phyloP scores from a whole-genome alignment of 2,113 vertebrate species.

The Agelaius phoeniceus region DNA sequence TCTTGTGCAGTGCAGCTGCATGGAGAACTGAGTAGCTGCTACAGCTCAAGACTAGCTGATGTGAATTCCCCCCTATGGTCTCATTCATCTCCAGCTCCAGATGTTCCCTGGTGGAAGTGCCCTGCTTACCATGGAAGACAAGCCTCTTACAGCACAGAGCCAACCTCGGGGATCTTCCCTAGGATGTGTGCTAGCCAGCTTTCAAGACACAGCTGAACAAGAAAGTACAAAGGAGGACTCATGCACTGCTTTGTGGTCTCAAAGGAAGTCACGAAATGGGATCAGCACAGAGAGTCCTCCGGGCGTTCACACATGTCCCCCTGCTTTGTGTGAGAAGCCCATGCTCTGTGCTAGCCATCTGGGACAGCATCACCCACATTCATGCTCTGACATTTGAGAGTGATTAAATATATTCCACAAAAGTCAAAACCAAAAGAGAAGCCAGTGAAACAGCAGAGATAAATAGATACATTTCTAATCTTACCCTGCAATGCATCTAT shows the following conservation, averaged over 20 bases:
- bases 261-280: background rate
- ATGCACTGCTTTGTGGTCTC: background rate
- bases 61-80: background rate
- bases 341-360: background rate
- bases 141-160: background rate
- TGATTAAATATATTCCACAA: conserved; percentile 21
- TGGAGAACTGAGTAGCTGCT: background rate
- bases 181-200: background rate
- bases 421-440: conserved; percentile 5
- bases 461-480: conserved; percentile 26
- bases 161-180: background rate
- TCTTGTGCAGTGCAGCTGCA: background rate
- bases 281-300: background rate
- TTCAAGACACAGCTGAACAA: background rate
- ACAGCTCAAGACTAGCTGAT: background rate
- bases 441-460: background rate
- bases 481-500: background rate
- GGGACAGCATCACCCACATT: background rate
- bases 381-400: conserved; percentile 4
- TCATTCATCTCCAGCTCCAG: background rate
- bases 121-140: background rate
- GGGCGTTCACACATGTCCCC: background rate
- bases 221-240: background rate
- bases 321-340: conserved; percentile 22
- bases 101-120: background rate